Conservation (phyloP, 2,888 invertebrate species). For the Trichogramma evanescens region DNA sequence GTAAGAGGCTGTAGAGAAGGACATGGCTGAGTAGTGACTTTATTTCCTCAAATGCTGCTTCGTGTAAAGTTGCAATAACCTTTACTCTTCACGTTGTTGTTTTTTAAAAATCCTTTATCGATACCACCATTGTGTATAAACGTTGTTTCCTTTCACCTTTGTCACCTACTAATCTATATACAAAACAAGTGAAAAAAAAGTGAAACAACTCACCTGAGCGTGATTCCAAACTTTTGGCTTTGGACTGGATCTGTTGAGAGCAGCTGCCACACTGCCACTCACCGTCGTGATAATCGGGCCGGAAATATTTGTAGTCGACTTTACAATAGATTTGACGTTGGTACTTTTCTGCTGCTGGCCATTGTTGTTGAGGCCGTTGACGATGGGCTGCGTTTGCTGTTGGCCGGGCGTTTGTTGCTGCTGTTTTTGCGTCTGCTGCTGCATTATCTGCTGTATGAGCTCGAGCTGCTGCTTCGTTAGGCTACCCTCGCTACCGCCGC, state of each 20-base stretch:
- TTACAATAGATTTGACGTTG: constrained; percentile 41
- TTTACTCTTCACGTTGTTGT: not conserved
- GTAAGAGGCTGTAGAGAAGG: not conserved
- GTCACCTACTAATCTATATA: not conserved
- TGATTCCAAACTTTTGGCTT: constrained; percentile 54
- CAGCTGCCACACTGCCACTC: constrained; percentile 24
- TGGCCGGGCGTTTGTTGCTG: constrained; percentile 26
- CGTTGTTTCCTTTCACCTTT: not conserved
- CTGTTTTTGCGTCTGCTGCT: constrained; percentile 40
- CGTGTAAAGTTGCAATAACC: constrained; percentile 14
- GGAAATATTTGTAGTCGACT: constrained; percentile 36
- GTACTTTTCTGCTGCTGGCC: constrained; percentile 38
- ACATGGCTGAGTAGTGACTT: constrained; percentile 5
- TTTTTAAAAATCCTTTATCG: not conserved
- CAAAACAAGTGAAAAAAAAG: not conserved
- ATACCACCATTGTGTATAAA: too few species aligned
- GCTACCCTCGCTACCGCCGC: constrained; percentile 56
- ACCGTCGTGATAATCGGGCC: constrained; percentile 34
- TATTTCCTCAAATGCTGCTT: constrained; percentile 9
- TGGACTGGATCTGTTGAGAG: constrained; percentile 43
- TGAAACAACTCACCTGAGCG: constrained; percentile 48
- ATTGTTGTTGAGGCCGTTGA: constrained; percentile 35
- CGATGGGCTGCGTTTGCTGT: constrained; percentile 23
- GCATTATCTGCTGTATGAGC: constrained; percentile 71
- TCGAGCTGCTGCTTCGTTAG: constrained; percentile 68